Evolutionary conservation across 2,797 vertebrate species (phyloP), one percentile per base, ranked within the genome.

Genomic region (Kryptolebias ocellatus): DNA sequence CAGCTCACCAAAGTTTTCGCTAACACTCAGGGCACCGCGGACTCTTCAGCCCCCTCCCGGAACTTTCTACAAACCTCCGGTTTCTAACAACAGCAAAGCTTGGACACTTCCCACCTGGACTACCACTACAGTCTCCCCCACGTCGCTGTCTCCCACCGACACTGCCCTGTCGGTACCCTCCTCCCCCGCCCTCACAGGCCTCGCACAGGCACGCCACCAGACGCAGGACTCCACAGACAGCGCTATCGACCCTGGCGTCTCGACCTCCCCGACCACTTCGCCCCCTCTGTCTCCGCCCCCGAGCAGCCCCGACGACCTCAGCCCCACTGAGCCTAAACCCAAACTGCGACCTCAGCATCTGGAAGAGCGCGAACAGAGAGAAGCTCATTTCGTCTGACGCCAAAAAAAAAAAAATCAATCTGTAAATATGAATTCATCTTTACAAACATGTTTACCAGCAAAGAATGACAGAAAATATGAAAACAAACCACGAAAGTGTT

Each of bases 11-110:
- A 83, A 84, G 37, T 60, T 79, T 2, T 83, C 87, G 0, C 76
- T 94, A 15, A 82, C 84, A 0, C 93, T 95, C 82, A 93, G 96
- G 87, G 92, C 93, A 0, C 95, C 96, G 1, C 93, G 97, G 76
- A 94, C 95, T 72, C 92, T 99, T 79, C 96, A 98, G 28, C 97
- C 98, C 4, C 96, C 96, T 0, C 95, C 96, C 5, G 97, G 95
- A 81, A 98, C 97, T 0, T 99, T 99, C 91, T 99, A 98, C 84
- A 96, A 94, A 69, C 97, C 98, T 17, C 95, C 95, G 0, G 50
- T 92, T 37, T 93, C 94, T 28, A 51, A 78, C 11, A 89, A 72
- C 66, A 80, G 64, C 76, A 90, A 87, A 66, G 67, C 84, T 0
- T 93, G 90, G 81, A 92, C 88, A 3, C 83, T 83, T 11, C 90